Evolutionary conservation across 2,888 invertebrate genomes (phyloP).

Genomic region (Zeuzera pyrina): DNA sequence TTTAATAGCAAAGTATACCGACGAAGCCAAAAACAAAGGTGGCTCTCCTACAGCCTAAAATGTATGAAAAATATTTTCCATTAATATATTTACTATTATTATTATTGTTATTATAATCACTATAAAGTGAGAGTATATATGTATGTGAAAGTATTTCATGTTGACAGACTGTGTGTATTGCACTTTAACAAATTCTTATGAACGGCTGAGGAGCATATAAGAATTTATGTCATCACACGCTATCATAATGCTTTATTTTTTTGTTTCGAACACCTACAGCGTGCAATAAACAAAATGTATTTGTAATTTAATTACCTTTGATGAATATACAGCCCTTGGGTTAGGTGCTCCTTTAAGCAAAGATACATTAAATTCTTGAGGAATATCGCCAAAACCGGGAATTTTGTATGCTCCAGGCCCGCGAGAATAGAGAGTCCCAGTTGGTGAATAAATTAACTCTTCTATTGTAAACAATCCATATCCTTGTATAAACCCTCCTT

Average conservation of each 20-base stretch:
- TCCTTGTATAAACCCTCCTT: conserved; percentile 96
- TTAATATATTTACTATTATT: neutral
- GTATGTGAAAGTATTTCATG: too few species aligned
- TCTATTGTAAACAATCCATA: conserved; percentile 94
- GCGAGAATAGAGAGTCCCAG: conserved; percentile 84
- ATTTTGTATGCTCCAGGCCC: conserved; percentile 97
- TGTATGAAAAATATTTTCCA: neutral
- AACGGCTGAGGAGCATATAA: too few species aligned
- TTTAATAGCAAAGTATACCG: conserved; percentile 91
- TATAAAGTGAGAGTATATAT: too few species aligned
- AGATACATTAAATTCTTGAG: conserved; percentile 92
- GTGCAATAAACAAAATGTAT: too few species aligned
- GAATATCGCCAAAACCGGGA: conserved; percentile 94
- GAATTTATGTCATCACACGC: too few species aligned
- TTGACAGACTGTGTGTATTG: too few species aligned
- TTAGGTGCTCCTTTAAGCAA: conserved; percentile 92
- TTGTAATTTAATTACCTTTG: conserved; percentile 86
- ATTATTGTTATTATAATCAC: too few species aligned
- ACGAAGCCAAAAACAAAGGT: conserved; percentile 91
- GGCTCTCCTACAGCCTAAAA: conserved; percentile 95
- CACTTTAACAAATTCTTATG: too few species aligned
- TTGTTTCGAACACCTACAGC: too few species aligned
- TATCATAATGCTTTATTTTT: too few species aligned
- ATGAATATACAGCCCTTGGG: conserved; percentile 93
- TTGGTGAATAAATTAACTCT: conserved; percentile 89